Conservation (phyloP, 1,140 invertebrate species). For the Drosophila oshimai region DNA sequence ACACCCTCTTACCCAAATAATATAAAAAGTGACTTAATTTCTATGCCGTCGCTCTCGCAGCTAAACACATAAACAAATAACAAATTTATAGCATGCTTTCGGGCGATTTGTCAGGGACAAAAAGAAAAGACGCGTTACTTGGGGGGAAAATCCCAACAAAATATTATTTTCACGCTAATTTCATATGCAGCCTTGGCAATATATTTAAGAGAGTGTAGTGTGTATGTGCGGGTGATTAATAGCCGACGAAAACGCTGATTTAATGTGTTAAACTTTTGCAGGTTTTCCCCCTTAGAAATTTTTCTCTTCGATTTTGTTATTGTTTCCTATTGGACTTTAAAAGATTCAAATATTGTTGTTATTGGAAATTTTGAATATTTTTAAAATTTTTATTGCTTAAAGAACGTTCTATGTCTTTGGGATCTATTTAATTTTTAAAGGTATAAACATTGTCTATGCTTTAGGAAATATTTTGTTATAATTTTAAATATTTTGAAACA, state of each 20-base stretch:
- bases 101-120: constrained; percentile 1
- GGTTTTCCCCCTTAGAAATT: not conserved
- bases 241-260: not conserved
- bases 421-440: no score
- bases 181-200: not conserved
- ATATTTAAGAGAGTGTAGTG: not conserved
- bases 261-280: not conserved
- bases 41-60: not conserved
- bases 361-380: no score
- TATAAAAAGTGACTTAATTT: constrained; percentile 1
- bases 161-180: constrained; percentile 14
- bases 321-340: no score
- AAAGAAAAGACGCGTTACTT: not conserved
- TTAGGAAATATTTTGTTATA: no score
- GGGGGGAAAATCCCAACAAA: not conserved
- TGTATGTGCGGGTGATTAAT: constrained; percentile 14
- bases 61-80: not conserved
- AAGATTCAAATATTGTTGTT: no score
- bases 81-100: not conserved
- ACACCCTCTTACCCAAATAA: not conserved
- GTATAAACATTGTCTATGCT: no score
- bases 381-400: no score
- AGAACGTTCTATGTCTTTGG: no score
- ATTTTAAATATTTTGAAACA: no score
- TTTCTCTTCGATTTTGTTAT: no score